Evolutionary conservation across 2,797 vertebrate species (phyloP), one percentile per base, ranked within the genome.

Genomic region (Rachycentron canadum): DNA sequence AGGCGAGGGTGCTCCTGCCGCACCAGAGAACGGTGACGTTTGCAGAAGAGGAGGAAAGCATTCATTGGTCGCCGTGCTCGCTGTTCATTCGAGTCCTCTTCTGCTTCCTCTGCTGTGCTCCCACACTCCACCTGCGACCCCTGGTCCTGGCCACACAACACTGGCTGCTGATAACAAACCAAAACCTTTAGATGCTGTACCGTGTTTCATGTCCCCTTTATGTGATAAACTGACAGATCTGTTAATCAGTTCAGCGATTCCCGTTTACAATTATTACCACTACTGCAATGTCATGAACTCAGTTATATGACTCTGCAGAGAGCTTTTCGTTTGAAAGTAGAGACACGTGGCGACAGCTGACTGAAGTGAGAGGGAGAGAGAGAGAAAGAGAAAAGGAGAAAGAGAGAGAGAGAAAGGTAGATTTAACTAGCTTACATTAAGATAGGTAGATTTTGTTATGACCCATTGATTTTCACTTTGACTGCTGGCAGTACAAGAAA

Each of bases 21-120:
- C 73, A 99, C 98, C n/a, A 99, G 94, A 16, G 98, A 99, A 61
- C 98, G 98, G 90, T 99, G 98, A 4, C 98, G 96, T 86, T 99
- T 99, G 92, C 98, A 99, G 91, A 99, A 99, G 72, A 99, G 94
- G 81, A 99, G 96, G 94, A 99, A 99, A 41, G 98, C 98, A 38
- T 99, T 99, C 98, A 99, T 99, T 63, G 98, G 98, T 86, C 98
- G 96, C 32, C 98, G 96, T 62, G 98, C 97, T 67, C 97, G 95
- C 64, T 98, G 98, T 81, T 99, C 98, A 7, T 95, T 96, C 0
- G 96, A 95, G 82, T 98, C 97, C 10, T 98, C 97, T 82, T 99
- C 98, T 89, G 92, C 95, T 38, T 94, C 94, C 72, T 93, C 95
- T 40, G 92, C 49, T 28, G 84, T 87, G 78, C 94, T 94, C 78